Conservation (phyloP, 2,797 vertebrate species). For the Scolopax bukidnonensis region DNA sequence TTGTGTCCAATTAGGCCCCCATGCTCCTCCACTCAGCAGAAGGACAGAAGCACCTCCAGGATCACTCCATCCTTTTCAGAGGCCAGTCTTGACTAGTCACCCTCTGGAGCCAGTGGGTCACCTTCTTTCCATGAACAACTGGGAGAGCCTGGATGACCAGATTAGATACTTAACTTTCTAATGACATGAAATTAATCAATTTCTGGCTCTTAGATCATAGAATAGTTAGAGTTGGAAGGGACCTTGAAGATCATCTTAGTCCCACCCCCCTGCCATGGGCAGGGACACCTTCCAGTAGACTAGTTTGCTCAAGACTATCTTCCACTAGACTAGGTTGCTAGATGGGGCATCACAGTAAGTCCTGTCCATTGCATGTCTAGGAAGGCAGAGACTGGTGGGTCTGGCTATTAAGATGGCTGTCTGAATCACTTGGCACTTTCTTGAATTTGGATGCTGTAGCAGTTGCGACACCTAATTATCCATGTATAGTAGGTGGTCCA, state of each 20-base stretch:
- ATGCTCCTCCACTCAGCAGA: neutral
- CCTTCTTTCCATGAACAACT: neutral
- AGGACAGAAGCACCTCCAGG: neutral
- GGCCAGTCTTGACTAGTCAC: neutral
- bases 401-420: neutral
- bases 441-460: neutral
- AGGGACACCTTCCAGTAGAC: neutral
- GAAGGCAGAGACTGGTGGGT: neutral
- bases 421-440: slow-evolving; percentile 16
- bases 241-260: neutral
- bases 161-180: neutral
- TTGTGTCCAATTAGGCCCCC: neutral
- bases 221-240: neutral
- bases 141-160: neutral
- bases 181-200: neutral
- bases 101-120: neutral
- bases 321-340: neutral
- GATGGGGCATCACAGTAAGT: neutral
- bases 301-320: neutral
- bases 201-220: neutral
- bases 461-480: slow-evolving; percentile 53
- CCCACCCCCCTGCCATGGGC: neutral
- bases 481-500: slow-evolving; percentile 45
- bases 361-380: neutral
- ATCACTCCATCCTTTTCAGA: neutral